These are phyloP conservation scores for Pygoscelis adeliae DNA, from an alignment of 2,113 vertebrate species.

Conservation along the genomic window DNA sequence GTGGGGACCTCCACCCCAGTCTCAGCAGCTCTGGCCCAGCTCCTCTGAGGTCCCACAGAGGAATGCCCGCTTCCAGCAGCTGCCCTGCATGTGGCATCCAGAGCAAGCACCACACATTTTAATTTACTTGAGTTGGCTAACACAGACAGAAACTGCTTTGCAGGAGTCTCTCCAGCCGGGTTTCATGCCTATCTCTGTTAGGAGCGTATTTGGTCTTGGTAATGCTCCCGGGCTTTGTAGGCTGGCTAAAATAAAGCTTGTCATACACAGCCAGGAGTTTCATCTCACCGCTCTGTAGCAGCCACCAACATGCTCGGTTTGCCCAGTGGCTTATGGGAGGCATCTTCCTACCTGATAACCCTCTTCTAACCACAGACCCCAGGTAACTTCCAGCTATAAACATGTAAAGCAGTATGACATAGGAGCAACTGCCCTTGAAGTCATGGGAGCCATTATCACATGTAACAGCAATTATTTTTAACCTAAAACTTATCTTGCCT, in stretches of 20 bases:
- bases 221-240: background rate
- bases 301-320: background rate
- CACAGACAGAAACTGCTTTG: background rate
- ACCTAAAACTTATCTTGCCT: background rate
- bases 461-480: background rate
- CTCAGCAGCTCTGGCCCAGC: background rate
- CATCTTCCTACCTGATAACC: background rate
- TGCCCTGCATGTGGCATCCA: background rate
- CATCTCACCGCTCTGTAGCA: background rate
- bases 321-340: background rate
- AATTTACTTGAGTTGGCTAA: background rate
- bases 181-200: background rate
- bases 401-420: background rate
- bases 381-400: background rate
- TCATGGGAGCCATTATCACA: background rate
- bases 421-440: background rate
- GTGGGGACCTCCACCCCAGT: background rate
- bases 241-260: background rate
- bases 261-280: background rate
- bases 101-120: background rate
- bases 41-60: background rate
- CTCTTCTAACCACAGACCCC: background rate
- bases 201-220: background rate
- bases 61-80: background rate
- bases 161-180: background rate